Evolutionary conservation across 2,888 invertebrate species (phyloP).

Genomic region (Apodemia zela): DNA sequence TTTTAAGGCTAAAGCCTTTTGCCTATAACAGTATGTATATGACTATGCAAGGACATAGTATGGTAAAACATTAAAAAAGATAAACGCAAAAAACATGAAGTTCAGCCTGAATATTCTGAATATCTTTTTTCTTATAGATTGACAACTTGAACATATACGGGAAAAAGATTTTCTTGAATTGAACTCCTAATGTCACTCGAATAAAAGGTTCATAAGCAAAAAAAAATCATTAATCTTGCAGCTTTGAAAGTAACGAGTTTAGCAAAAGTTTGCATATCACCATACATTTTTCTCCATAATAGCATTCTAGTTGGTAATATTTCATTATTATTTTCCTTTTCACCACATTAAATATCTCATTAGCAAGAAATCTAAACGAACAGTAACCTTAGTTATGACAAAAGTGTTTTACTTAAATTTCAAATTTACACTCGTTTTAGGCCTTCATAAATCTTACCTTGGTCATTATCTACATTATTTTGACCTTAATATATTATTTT

Average conservation of each 20-base stretch:
- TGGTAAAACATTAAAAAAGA: too few species aligned
- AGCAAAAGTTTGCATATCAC: not conserved
- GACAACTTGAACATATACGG: too few species aligned
- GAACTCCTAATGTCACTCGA: not conserved
- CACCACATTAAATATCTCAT: slow-evolving; percentile 36
- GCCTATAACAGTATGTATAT: too few species aligned
- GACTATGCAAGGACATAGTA: too few species aligned
- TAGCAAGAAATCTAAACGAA: slow-evolving; percentile 34
- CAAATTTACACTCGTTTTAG: slow-evolving; percentile 39
- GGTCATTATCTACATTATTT: slow-evolving; percentile 40
- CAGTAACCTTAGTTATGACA: slow-evolving; percentile 34
- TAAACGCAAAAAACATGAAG: too few species aligned
- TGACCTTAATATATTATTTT: slow-evolving; percentile 44
- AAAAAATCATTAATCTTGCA: not conserved
- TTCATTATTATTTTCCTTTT: slow-evolving; percentile 30
- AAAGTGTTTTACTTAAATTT: slow-evolving; percentile 38
- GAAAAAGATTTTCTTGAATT: too few species aligned
- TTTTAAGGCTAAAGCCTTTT: too few species aligned
- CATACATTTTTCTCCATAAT: not conserved
- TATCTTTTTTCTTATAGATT: too few species aligned
- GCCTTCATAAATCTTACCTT: slow-evolving; percentile 45
- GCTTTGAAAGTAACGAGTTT: not conserved
- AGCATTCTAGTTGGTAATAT: slow-evolving; percentile 16
- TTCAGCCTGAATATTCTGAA: too few species aligned
- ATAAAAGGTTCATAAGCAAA: not conserved